Evolutionary conservation across 2,888 invertebrate genomes (phyloP), one percentile per base, ranked within the genome.

Genomic region (Cryptus armator): DNA sequence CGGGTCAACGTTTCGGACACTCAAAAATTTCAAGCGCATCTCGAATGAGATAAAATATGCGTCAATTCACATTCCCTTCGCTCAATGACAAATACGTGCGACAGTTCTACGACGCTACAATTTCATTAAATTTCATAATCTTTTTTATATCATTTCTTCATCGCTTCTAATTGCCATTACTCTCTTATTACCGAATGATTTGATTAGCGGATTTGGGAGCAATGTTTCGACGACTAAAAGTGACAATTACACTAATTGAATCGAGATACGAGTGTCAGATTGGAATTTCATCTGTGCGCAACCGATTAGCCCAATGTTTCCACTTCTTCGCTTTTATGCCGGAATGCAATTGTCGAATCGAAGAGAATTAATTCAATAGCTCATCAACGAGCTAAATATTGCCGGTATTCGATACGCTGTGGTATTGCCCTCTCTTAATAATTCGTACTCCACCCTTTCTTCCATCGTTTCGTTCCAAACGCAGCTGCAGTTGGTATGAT

Each of bases 171-270:
- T 19, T 9, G 2, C 7, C 3, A 19, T 16, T 16, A 53, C 16
- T 10, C 53, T 16, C 53, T 56, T 19, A 24, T 56, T 56, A 19
- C 56, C 19, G 56, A 24, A 56, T 12, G 24, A 24, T 56, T 56
- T 24, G 19, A 56, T 56, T 24, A 56, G 56, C 24, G 59, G 37
- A 32, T 78, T 48, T 59, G 46, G 46, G n/a, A 24, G 24, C 56
- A 12, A 14, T 29, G 46, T 29, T 70, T 48, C 14, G 24, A 19
- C 16, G 24, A 78, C 16, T 37, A 29, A 70, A 44, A 46, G 59
- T 29, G n/a, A 12, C 16, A 59, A 78, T 70, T 16, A 37, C 43
- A 66, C 44, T 66, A 67, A 16, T 56, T 46, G 32, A 78, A 62
- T 59, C 1, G 32, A 24, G 46, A 16, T 37, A 37, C 19, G 19